Conservation (phyloP, 2,113 vertebrate genomes). For the Upupa epops region DNA sequence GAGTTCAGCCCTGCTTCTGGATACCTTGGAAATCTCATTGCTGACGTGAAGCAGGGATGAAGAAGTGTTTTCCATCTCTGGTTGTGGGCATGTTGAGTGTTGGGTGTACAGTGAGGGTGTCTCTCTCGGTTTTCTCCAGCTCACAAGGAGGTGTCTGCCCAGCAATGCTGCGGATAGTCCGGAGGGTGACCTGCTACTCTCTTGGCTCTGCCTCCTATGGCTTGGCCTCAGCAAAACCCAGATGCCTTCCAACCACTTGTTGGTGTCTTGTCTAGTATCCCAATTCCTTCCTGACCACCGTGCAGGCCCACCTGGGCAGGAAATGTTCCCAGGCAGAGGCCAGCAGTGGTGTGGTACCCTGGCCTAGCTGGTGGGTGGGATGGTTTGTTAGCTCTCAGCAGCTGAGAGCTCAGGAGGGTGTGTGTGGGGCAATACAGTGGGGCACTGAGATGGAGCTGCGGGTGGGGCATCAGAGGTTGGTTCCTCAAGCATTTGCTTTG, state of each 20-base stretch:
- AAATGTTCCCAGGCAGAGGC: background rate
- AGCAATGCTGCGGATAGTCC: background rate
- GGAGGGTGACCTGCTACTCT: background rate
- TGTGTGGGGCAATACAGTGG: fast-evolving
- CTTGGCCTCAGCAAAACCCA: background rate
- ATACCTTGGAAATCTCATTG: background rate
- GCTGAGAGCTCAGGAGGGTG: background rate
- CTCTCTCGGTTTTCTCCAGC: background rate
- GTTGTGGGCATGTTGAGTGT: background rate
- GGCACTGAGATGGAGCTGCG: background rate
- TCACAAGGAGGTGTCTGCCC: background rate
- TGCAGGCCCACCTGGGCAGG: background rate
- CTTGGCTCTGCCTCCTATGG: background rate
- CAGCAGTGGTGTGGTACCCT: background rate
- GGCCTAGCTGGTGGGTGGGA: too few species aligned
- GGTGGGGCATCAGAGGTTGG: background rate
- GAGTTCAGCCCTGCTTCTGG: background rate
- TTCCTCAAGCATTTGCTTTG: background rate
- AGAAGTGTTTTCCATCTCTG: background rate
- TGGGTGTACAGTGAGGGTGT: background rate
- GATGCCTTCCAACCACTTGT: background rate
- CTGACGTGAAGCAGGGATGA: background rate
- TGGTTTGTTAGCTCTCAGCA: background rate
- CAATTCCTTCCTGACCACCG: background rate
- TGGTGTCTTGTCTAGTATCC: background rate